These are phyloP conservation scores for Ferrisia virgata DNA, from an alignment of 2,888 invertebrate species.

Conservation along the genomic window DNA sequence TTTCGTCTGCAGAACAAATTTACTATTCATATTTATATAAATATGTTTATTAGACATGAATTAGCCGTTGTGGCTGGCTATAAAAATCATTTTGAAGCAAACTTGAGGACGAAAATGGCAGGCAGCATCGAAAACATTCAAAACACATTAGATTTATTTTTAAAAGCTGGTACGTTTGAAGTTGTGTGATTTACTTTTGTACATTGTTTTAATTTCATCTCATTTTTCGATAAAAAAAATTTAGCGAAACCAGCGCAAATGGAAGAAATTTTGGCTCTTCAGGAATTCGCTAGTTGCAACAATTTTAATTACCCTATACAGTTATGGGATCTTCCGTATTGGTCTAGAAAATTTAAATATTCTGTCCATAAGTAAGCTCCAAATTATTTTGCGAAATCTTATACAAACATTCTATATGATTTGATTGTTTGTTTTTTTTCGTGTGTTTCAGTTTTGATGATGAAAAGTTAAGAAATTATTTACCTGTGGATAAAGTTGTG, in stretches of 20 bases:
- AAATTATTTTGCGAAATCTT: background rate
- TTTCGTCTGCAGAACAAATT: background rate
- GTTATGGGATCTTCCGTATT: conserved; percentile 83
- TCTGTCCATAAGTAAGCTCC: conserved; percentile 50
- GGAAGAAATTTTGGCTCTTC: conserved; percentile 67
- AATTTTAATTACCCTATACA: conserved; percentile 69
- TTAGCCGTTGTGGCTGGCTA: conserved; percentile 77
- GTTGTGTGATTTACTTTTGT: background rate
- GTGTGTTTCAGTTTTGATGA: conserved; percentile 64
- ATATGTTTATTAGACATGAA: conserved; percentile 56
- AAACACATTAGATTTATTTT: conserved; percentile 64
- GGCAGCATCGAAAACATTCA: conserved; percentile 72
- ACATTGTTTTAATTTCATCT: too few species aligned
- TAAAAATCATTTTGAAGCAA: conserved; percentile 76
- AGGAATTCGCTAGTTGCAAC: conserved; percentile 66
- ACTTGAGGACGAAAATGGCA: conserved; percentile 93
- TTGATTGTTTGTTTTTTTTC: background rate
- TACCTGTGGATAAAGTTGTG: conserved; percentile 78
- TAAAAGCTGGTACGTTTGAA: conserved; percentile 57
- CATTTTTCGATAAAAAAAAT: too few species aligned
- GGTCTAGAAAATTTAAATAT: conserved; percentile 73
- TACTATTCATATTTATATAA: too few species aligned
- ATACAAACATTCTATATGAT: background rate
- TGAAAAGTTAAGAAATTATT: conserved; percentile 71
- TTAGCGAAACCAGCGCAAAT: conserved; percentile 71